Base-by-base conservation (phyloP, 2,888 invertebrate species). In the Antheraea yamamai region DNA sequence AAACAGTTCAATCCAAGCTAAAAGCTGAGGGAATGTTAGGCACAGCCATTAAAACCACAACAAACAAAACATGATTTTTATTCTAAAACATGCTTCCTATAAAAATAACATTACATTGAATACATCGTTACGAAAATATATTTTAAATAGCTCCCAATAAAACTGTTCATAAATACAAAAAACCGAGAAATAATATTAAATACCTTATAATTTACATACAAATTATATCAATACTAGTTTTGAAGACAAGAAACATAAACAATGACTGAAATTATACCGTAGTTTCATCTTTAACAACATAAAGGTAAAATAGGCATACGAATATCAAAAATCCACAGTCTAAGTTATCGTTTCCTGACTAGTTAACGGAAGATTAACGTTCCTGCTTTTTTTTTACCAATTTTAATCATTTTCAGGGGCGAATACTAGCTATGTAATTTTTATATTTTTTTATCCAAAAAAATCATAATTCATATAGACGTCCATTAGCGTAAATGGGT, bases 11-110 rank as follows among this genome's bases (percentile, higher is more conserved):
- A 61, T 47, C 30, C 47, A 75, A 72, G 72, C 72, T 75, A 71
- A 74, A 75, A 75, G 71, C 51, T 73, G 78, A 72, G 30, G 75
- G 78, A 77, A 71, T 84, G 90, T 93, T 93, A 92, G 91, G 92
- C 83, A 85, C 86, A 89, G 90, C 89, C 86, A 92, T 87, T 91
- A 91, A 95, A 95, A 95, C 93, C 90, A 94, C 92, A 89, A 90
- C 92, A 90, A 94, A 94, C 93, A 94, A 93, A 94, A 93, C 91
- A 93, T 89, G 80, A 84, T 86, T 82, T 93, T 93, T 94, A 93
- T 93, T 93, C 87, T 88, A 89, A 86, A 90, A 92, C 94, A 94
- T 93, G 93, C 93, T 88, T 83, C 78, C 83, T 87, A 84, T 84
- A 87, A 89, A 90, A 87, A 88, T 82, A 81, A 85, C 84, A 84